Evolutionary conservation across 1,140 invertebrate genomes (phyloP).

Genomic region (Theocolax elegans): DNA sequence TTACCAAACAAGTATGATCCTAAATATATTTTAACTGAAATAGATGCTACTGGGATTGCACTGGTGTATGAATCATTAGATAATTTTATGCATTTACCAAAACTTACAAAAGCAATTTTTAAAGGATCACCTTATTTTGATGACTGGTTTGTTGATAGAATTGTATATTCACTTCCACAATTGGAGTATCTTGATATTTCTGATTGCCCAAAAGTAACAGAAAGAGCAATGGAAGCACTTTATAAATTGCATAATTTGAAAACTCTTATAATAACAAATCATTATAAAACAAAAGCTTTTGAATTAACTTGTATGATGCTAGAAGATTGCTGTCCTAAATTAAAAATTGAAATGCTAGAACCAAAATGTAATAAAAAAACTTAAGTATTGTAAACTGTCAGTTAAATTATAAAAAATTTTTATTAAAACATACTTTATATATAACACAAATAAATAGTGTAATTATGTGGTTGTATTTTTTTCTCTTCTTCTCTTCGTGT

Average conservation of each 20-base stretch:
- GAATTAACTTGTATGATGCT: slow-evolving; percentile 72
- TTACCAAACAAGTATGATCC: slow-evolving; percentile 71
- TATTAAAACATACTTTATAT: slow-evolving; percentile 1
- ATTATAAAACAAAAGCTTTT: slow-evolving; percentile 53
- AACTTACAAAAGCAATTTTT: slow-evolving; percentile 75
- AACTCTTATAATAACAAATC: slow-evolving; percentile 67
- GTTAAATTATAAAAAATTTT: not conserved
- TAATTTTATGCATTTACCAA: slow-evolving; percentile 72
- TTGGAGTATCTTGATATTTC: slow-evolving; percentile 82
- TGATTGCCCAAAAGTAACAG: slow-evolving; percentile 74
- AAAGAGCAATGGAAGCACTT: slow-evolving; percentile 74
- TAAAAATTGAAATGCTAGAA: slow-evolving; percentile 46
- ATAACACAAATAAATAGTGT: not conserved
- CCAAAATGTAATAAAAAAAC: slow-evolving; percentile 23
- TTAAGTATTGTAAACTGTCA: too few species aligned
- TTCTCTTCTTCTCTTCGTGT: slow-evolving; percentile 54
- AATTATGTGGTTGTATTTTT: slow-evolving; percentile 51
- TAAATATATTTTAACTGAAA: slow-evolving; percentile 72
- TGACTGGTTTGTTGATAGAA: slow-evolving; percentile 81
- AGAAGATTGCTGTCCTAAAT: slow-evolving; percentile 65
- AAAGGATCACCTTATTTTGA: slow-evolving; percentile 74
- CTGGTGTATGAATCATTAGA: slow-evolving; percentile 79
- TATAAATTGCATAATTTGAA: slow-evolving; percentile 72
- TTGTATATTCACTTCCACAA: slow-evolving; percentile 70
- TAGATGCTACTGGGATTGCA: slow-evolving; percentile 74